A percentile compares a stretch with the other conserved stretches of the same genome.
Evolutionary conservation across 2,888 invertebrate species (phyloP).

Genomic region (Synanthedon vespiformis): DNA sequence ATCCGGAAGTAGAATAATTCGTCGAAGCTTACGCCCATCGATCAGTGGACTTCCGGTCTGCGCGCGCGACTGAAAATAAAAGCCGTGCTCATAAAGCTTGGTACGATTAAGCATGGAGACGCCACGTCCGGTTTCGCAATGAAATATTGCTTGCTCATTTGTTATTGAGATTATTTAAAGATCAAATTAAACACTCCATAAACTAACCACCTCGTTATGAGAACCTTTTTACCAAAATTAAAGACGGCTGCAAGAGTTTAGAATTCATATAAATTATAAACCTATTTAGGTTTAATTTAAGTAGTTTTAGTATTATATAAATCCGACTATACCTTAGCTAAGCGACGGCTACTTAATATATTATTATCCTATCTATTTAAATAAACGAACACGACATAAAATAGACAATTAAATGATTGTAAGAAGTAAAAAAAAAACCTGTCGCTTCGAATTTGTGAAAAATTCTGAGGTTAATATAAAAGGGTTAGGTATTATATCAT

Average conservation of each 20-base stretch:
- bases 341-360: too few species aligned
- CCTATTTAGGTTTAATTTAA: too few species aligned
- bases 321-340: too few species aligned
- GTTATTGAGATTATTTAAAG: neutral
- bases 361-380: too few species aligned
- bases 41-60: slow-evolving; percentile 42
- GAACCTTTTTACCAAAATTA: slow-evolving; percentile 2
- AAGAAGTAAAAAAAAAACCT: too few species aligned
- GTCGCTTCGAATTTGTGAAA: too few species aligned
- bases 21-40: slow-evolving; percentile 52
- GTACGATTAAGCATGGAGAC: neutral
- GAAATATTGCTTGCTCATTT: neutral
- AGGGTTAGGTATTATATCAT: slow-evolving; percentile 16
- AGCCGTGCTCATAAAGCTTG: neutral
- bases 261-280: too few species aligned
- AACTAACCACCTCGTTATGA: too few species aligned
- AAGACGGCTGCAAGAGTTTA: neutral
- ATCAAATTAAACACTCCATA: neutral
- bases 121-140: neutral
- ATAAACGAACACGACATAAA: too few species aligned
- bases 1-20: slow-evolving; percentile 50
- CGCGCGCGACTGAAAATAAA: slow-evolving; percentile 4
- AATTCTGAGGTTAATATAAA: neutral
- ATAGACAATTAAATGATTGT: too few species aligned
- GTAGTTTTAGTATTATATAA: too few species aligned